Base-by-base conservation (phyloP, 2,113 vertebrate species). In the Chamaea fasciata region DNA sequence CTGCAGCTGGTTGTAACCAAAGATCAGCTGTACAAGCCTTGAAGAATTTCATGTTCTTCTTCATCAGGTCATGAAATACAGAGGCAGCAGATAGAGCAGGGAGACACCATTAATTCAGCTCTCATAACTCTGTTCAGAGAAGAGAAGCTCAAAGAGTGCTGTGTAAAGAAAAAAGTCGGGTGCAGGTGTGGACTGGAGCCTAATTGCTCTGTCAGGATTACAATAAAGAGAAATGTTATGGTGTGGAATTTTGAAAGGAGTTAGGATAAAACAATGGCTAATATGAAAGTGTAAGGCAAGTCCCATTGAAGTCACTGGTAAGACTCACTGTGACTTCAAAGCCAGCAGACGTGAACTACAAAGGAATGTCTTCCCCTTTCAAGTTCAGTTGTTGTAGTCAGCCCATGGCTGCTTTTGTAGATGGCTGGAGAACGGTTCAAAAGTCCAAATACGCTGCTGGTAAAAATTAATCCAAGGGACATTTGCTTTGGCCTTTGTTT, bases 161-260 rank as follows among this genome's bases (percentile, higher is more conserved):
- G 23, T 59, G n/a, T 44, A 78, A 78, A 87, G 86, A 90, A 90
- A 74, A 79, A 79, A 76, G 39, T 33, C 1, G 1, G 74, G 93
- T 94, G 81, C 95, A 96, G 94, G 91, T 97, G 94, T 92, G 81
- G 50, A 94, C 52, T 83, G 78, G 64, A 90, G 59, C 87, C 84
- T 96, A 97, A 97, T 96, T 95, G 91, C 84, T 92, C 84, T 94
- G 90, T 90, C 96, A 95, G 94, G 92, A 96, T 96, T 93, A 91
- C 89, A 94, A 92, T 92, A 39, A 96, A 95, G 86, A 93, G 90
- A 90, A 93, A 89, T 67, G 70, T 80, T 96, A 94, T 96, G 87
- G 80, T 85, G 55, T 91, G 91, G 83, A 94, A 91, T 94, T 96
- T 89, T 97, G 90, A 96, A 96, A 96, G 70, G 81, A 73, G 55